Evolutionary conservation across 2,797 vertebrate genomes (phyloP).

Genomic region (Falco rusticolus): DNA sequence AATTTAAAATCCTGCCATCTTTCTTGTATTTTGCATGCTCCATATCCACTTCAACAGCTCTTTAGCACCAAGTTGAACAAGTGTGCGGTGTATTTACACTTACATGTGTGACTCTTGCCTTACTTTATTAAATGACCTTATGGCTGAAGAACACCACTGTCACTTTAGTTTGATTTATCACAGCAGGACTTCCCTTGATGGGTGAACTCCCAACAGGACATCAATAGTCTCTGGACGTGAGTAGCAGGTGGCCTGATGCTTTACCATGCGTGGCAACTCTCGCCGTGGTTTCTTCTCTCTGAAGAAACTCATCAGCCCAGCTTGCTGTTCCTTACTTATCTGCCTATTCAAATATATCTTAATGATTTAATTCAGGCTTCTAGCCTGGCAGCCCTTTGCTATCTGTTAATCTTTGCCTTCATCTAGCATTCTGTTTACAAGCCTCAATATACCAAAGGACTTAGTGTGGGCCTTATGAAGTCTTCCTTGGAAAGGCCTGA

Average conservation of each 20-base stretch:
- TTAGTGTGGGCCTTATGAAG: neutral
- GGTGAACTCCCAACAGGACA: conserved; percentile 4
- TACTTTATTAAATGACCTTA: conserved; percentile 42
- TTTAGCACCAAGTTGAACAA: conserved; percentile 54
- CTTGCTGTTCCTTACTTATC: conserved; percentile 50
- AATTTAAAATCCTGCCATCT: conserved; percentile 28
- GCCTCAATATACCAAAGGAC: neutral
- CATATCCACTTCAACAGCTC: conserved; percentile 6
- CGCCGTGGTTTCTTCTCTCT: neutral
- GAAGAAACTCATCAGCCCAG: conserved; percentile 41
- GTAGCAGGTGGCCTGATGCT: conserved; percentile 53
- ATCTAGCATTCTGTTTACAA: conserved; percentile 27
- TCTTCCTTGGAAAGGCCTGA: neutral
- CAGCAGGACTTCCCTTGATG: conserved; percentile 53
- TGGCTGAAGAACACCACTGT: conserved; percentile 12
- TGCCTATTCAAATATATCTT: conserved; percentile 53
- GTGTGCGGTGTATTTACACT: conserved; percentile 25
- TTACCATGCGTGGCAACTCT: conserved; percentile 41
- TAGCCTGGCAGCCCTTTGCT: conserved; percentile 28
- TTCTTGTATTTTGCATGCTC: conserved; percentile 19
- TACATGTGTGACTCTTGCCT: conserved; percentile 10
- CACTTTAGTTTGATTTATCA: conserved; percentile 63
- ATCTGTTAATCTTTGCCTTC: conserved; percentile 40
- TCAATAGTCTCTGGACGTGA: conserved; percentile 8
- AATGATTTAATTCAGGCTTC: conserved; percentile 58